These are phyloP conservation scores for Rousettus leschenaultii DNA, from an alignment of 2,113 vertebrate genomes.

Conservation along the genomic window DNA sequence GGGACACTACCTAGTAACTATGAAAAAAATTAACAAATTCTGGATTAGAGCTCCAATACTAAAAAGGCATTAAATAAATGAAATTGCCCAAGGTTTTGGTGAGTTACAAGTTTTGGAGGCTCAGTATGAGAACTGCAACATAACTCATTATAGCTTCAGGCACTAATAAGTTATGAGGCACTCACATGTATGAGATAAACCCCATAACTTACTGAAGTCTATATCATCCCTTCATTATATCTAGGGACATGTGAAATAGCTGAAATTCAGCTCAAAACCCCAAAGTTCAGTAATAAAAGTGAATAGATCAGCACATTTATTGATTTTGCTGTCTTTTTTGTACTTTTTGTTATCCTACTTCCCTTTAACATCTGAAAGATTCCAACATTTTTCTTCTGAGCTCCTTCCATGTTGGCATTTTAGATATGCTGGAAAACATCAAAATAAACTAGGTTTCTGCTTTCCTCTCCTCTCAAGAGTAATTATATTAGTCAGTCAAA, in stretches of 20 bases:
- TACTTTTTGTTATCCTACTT: slow-evolving; percentile 70
- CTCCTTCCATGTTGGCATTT: slow-evolving; percentile 61
- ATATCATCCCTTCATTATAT: slow-evolving; percentile 79
- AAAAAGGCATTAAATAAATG: slow-evolving; percentile 78
- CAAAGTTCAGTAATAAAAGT: slow-evolving; percentile 76
- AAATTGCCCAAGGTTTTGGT: slow-evolving; percentile 68
- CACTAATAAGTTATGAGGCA: slow-evolving; percentile 78
- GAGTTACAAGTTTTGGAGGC: slow-evolving; percentile 77
- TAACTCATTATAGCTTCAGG: slow-evolving; percentile 78
- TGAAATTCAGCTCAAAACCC: slow-evolving; percentile 64
- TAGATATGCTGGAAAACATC: slow-evolving; percentile 57
- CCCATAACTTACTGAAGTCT: slow-evolving; percentile 75
- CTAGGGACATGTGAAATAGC: slow-evolving; percentile 70
- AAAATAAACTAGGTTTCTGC: slow-evolving; percentile 74
- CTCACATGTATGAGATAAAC: slow-evolving; percentile 77
- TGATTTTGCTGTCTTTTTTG: slow-evolving; percentile 62
- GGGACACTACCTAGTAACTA: slow-evolving; percentile 61
- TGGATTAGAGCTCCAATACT: slow-evolving; percentile 62
- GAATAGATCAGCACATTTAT: slow-evolving; percentile 72
- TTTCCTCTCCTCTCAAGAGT: slow-evolving; percentile 45
- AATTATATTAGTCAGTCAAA: slow-evolving; percentile 62
- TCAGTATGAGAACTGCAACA: slow-evolving; percentile 70
- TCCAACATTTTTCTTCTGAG: slow-evolving; percentile 63
- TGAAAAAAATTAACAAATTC: slow-evolving; percentile 75
- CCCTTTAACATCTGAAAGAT: slow-evolving; percentile 55